Evolutionary conservation across 2,888 invertebrate species (phyloP), one percentile per base, ranked within the genome.

Genomic region (Euclidia mi): DNA sequence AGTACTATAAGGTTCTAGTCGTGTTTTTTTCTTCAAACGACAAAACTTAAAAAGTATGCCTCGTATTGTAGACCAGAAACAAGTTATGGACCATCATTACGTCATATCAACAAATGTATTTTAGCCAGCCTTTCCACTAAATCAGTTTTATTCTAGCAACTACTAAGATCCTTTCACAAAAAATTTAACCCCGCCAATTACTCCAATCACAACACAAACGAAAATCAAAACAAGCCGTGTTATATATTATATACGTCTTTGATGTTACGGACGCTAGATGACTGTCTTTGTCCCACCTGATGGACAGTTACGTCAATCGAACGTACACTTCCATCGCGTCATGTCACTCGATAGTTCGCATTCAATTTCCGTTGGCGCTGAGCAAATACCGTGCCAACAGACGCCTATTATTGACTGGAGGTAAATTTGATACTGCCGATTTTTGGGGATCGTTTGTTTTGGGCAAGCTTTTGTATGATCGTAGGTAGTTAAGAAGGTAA

Each of bases 311-410:
- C 56, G 82, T 85, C 84, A 79, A 79, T 68, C 61, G 68, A 75
- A 81, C 75, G 79, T 81, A 73, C 74, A 78, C 67, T 80, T 81
- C 78, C 78, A 79, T 79, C 71, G 63, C 74, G 65, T 78, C 78
- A 78, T 76, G 82, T 79, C 83, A 77, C 65, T 65, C 73, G 83
- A 83, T 81, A 85, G 85, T 87, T 85, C 88, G 81, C 77, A 87
- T 90, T 89, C 89, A 90, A 91, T 91, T 91, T 90, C 89, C 91
- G 89, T 73, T 70, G 67, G 71, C 57, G 65, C 64, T 74, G 75
- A 79, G 76, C 73, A 78, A 81, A 76, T 72, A 78, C 76, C 74
- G 68, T 59, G 71, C 74, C 70, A 72, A 77, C 75, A 72, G 71
- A 64, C 65, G 74, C 74, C 74, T 79, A 79, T 81, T 85, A 83